Conservation (phyloP, 2,797 vertebrate species). For the Amblyopsis hoosieri region DNA sequence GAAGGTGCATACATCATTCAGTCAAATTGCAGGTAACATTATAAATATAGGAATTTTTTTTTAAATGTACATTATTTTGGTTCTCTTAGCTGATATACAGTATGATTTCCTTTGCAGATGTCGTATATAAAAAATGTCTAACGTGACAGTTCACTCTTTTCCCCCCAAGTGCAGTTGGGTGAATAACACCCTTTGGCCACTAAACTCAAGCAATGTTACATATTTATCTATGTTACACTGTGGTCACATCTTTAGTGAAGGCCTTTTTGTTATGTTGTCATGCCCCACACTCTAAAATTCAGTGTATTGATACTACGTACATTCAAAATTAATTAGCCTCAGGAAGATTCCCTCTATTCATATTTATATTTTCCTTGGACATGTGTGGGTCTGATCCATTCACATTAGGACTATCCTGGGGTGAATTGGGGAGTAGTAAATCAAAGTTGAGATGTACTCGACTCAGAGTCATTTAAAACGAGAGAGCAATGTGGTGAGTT, state of each 20-base stretch:
- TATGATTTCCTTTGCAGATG: conserved; percentile 45
- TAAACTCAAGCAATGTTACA: conserved; percentile 29
- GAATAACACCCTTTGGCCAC: conserved; percentile 27
- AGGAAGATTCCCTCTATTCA: conserved; percentile 43
- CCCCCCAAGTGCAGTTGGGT: conserved; percentile 22
- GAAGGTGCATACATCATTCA: conserved; percentile 52
- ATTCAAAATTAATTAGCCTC: conserved; percentile 66
- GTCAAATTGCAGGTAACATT: conserved; percentile 61
- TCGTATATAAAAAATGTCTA: conserved; percentile 27
- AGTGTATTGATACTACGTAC: conserved; percentile 68
- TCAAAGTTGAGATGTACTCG: conserved; percentile 56
- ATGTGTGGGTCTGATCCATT: conserved; percentile 32
- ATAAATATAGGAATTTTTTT: conserved; percentile 82
- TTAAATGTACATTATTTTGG: conserved; percentile 81
- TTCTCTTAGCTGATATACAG: conserved; percentile 77
- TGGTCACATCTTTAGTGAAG: conserved; percentile 5
- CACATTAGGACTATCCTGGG: conserved; percentile 55
- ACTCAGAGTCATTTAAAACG: conserved; percentile 56
- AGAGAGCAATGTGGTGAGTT: conserved; percentile 51
- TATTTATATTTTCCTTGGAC: conserved; percentile 41
- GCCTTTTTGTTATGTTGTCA: conserved; percentile 25
- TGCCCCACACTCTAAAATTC: conserved; percentile 44
- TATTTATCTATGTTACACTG: conserved; percentile 32
- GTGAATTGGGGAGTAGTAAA: conserved; percentile 55
- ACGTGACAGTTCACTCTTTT: conserved; percentile 10